phyloP scores from a whole-genome alignment of 2,888 invertebrate species.

The Drosophila meridionalis region DNA sequence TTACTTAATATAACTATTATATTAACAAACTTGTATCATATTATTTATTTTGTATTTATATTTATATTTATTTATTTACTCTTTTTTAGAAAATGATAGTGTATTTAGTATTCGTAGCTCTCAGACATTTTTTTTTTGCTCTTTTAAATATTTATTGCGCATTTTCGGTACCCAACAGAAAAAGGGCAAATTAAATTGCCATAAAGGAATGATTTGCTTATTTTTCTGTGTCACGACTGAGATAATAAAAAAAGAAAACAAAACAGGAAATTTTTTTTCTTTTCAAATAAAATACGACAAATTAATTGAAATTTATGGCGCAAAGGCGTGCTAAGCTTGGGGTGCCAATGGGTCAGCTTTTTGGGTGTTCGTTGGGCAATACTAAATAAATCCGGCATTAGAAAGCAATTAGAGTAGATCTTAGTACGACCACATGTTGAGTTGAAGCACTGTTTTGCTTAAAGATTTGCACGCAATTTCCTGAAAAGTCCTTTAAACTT shows the following conservation, averaged over 20 bases:
- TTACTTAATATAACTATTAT: too few species aligned
- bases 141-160: conserved; percentile 57
- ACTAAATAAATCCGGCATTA: conserved; percentile 41
- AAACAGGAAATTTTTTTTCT: conserved; percentile 31
- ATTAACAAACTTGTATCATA: too few species aligned
- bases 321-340: conserved; percentile 52
- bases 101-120: conserved; percentile 7
- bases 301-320: conserved; percentile 75
- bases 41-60: too few species aligned
- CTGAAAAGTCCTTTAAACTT: neutral
- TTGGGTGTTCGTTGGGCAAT: conserved; percentile 7
- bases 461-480: neutral
- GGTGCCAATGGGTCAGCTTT: conserved; percentile 5
- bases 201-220: conserved; percentile 73
- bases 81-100: neutral
- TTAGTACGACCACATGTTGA: conserved; percentile 37
- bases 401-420: conserved; percentile 67
- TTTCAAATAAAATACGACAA: conserved; percentile 66
- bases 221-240: conserved; percentile 30
- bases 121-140: neutral
- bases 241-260: conserved; percentile 38
- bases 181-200: conserved; percentile 68
- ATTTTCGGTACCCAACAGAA: conserved; percentile 18
- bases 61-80: neutral
- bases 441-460: neutral